Base-by-base conservation (phyloP, 64 coral and sea anemone genomes). In the Acropora tenuis region DNA sequence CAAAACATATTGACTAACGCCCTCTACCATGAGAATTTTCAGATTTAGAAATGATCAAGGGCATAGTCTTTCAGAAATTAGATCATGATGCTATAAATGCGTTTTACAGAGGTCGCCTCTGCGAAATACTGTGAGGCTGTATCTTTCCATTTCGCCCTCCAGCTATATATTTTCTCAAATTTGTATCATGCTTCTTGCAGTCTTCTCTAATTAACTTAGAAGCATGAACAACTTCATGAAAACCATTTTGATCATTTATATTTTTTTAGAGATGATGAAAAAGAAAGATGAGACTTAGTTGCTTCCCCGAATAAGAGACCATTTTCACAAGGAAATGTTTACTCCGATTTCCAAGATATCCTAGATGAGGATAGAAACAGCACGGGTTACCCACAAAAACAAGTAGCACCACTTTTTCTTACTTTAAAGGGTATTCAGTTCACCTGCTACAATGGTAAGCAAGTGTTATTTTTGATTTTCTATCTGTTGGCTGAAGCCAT, bases 1-100 rank as follows among this genome's bases (percentile, higher is more conserved):
- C 8, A 30, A 8, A 47, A 47, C 9, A 18, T 50, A 71, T 40
- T 48, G 63, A 63, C 45, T 30, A 12, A 85, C 43, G 43, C 8
- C 47, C 46, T n/a, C n/a, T 4, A 15, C 44, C 11, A 17, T 71
- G 41, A 17, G 44, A 69, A 71, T 20, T 43, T 71, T 30, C 65
- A 71, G 17, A 85, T 71, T 71, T 85, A n/a, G 82, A 85, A 49
- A 85, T 85, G 82, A 85, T 85, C 45, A 71, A 71, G 43, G 44
- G 65, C 8, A 72, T 71, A 45, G 15, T 13, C 47, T 81, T 50
- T 81, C 52, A 81, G 61, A 68, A 83, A 83, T 83, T 61, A 85
- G 82, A 46, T 85, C 82, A 85, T 85, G 16, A 20, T 13, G 82
- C 65, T 58, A 49, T 85, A 71, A 49, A 5, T 48, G 45, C 1